Conservation (phyloP, 2,888 invertebrate species). For the Megaustenia siamemsis region DNA sequence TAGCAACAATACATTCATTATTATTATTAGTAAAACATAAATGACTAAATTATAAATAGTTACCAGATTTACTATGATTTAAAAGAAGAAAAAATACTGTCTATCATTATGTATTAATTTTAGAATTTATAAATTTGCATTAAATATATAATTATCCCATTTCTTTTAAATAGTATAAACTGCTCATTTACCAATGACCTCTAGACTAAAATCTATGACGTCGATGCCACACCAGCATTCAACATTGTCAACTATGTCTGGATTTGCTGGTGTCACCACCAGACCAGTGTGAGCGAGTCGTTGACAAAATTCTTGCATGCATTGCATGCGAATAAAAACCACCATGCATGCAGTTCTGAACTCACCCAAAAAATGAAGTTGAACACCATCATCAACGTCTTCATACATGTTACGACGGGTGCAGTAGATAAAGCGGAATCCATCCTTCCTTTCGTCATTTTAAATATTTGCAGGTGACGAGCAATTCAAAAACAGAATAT, state of each 20-base stretch:
- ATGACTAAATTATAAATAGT: too few species aligned
- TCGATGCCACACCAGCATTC: not conserved
- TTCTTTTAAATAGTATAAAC: too few species aligned
- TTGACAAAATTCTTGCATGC: too few species aligned
- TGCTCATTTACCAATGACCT: not conserved
- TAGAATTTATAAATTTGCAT: too few species aligned
- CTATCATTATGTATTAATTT: too few species aligned
- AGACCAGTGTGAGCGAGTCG: not conserved
- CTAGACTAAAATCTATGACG: not conserved
- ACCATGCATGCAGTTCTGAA: not conserved
- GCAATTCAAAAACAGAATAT: not conserved
- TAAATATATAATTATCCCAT: too few species aligned
- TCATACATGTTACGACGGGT: slow-evolving; percentile 88
- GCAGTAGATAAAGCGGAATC: slow-evolving; percentile 70
- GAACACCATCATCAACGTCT: slow-evolving; percentile 88
- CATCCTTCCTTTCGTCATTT: slow-evolving; percentile 64
- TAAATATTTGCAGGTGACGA: not conserved
- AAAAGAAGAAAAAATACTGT: too few species aligned
- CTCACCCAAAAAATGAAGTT: slow-evolving; percentile 91
- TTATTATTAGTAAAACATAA: too few species aligned
- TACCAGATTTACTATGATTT: too few species aligned
- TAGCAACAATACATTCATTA: too few species aligned
- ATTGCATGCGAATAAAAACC: not conserved
- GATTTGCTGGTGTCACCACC: not conserved
- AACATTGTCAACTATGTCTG: not conserved